These are phyloP conservation scores for Pardalotus punctatus DNA, from an alignment of 2,113 vertebrate genomes.

Conservation along the genomic window DNA sequence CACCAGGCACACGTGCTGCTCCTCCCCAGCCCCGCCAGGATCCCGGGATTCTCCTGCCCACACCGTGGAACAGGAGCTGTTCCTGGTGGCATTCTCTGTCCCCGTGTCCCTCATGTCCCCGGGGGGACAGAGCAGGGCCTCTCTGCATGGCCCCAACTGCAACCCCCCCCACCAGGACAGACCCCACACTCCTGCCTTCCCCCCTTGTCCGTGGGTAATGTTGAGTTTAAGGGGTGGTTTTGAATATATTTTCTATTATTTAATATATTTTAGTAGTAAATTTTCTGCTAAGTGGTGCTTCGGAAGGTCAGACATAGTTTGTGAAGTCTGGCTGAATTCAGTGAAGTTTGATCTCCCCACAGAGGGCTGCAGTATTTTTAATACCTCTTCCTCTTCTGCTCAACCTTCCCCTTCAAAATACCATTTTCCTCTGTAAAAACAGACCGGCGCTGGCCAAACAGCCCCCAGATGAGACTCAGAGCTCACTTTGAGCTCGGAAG, in stretches of 20 bases:
- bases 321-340: background rate
- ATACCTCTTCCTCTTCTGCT: background rate
- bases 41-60: background rate
- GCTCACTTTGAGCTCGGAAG: background rate
- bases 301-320: background rate
- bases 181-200: background rate
- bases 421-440: background rate
- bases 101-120: background rate
- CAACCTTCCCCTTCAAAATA: background rate
- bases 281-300: background rate
- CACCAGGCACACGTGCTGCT: background rate
- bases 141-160: rapidly evolving
- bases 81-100: background rate
- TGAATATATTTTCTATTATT: background rate
- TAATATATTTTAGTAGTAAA: background rate
- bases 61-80: rapidly evolving
- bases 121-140: background rate
- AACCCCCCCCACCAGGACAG: background rate
- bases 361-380: background rate
- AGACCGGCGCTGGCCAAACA: background rate
- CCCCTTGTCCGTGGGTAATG: rapidly evolving
- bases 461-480: background rate
- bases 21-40: background rate
- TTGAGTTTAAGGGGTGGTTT: background rate
- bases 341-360: background rate